Evolutionary conservation across 2,797 vertebrate genomes (phyloP), one percentile per base, ranked within the genome.

Genomic region (Esox lucius): DNA sequence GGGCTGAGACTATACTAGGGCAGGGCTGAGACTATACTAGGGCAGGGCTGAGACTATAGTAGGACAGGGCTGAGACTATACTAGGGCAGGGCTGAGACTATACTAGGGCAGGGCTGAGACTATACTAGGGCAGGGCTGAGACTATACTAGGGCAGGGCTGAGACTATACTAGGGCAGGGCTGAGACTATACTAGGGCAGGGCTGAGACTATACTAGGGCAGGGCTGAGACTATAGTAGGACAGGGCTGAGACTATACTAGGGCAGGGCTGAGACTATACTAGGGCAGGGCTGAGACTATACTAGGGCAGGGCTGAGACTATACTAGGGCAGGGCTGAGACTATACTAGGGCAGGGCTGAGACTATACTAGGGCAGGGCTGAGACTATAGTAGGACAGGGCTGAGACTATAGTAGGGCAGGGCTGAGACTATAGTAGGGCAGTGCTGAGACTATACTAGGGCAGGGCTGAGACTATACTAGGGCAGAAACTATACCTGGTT

Each of bases 381-480:
- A 9, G 9, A 42, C 56, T 22, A n/a, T 59, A 22, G n/a, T 33
- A 33, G 33, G 33, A 33, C 33, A 33, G 33, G 33, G 33, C 56
- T 22, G 56, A 12, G n/a, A n/a, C 53, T 59, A 15, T 59, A 56
- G 53, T 42, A 42, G 42, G 42, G 8, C 42, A 42, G 33, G 33
- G 33, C 33, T 2, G 42, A 42, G 42, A 11, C n/a, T 22, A 12
- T 59, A 59, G n/a, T 22, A 28, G 71, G 56, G 9, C n/a, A 9
- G 19, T 80, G 65, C 73, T 85, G 82, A 5, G 33, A 33, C 33
- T 33, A 33, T 22, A 72, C 31, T 22, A 71, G 26, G 15, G 66
- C 76, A n/a, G 49, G 42, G 42, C 42, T 2, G 42, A 42, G 42
- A 42, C 5, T 7, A 11, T 42, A 42, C 42, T 42, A 2, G 42